Evolutionary conservation across 2,888 invertebrate species (phyloP), one percentile per base, ranked within the genome.

Genomic region (Pardosa pseudoannulata): DNA sequence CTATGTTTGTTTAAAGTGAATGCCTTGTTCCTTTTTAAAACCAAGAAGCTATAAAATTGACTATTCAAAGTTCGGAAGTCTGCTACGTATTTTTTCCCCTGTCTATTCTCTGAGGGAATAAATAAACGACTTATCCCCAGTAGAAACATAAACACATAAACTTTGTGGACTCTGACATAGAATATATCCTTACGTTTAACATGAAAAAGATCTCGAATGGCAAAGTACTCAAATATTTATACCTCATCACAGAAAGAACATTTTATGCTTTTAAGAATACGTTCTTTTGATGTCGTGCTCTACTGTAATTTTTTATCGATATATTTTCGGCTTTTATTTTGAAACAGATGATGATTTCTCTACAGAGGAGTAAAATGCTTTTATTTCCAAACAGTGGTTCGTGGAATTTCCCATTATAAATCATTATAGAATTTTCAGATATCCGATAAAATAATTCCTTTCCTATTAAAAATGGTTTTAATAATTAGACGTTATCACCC

Each of bases 201-300:
- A 56, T 56, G 56, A 23, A 56, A 56, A 56, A 56, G 56, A 56
- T 56, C 56, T 56, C 23, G 56, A 56, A 56, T 56, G 56, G 56
- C 56, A 23, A 56, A 19, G 56, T 56, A 56, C 56, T 56, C 56
- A 56, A 56, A 56, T 56, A 56, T 56, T 56, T 56, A 56, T 56
- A 56, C 56, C 11, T 56, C 56, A 56, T 56, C 56, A 56, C 23
- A 23, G 56, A 56, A 56, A 23, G 23, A 56, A 23, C 56, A 56
- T 56, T 56, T 56, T 56, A 23, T 56, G 56, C 56, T 56, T 56
- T 56, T 56, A 56, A 56, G 56, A 56, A 23, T 56, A 19, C 23
- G 23, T 56, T 56, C 56, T 56, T 56, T 56, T 46, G 46, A 56
- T 56, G 56, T 23, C 56, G 19, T 56, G 56, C 23, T 23, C 41